These are phyloP conservation scores for Nemotelus nigrinus DNA, from an alignment of 2,888 invertebrate species.

Conservation along the genomic window DNA sequence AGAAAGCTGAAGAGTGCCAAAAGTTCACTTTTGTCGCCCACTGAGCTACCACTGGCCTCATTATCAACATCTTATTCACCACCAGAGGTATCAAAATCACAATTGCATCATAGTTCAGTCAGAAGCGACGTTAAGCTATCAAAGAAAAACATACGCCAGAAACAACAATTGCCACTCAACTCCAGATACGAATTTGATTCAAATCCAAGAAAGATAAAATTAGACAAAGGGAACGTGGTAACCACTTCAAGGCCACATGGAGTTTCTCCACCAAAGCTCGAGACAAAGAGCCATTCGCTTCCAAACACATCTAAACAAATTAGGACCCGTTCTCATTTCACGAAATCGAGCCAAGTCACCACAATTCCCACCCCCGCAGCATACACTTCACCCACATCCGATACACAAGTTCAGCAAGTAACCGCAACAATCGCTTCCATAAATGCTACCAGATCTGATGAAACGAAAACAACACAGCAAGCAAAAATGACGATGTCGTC, in stretches of 20 bases:
- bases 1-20: slow-evolving; percentile 42
- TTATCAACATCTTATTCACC: not conserved
- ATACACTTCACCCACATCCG: slow-evolving; percentile 50
- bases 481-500: slow-evolving; percentile 38
- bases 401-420: slow-evolving; percentile 58
- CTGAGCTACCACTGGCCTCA: not conserved
- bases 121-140: slow-evolving; percentile 1
- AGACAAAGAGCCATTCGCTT: slow-evolving; percentile 4
- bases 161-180: slow-evolving; percentile 2
- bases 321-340: slow-evolving; percentile 1
- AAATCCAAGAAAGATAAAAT: not conserved
- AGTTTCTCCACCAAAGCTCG: not conserved
- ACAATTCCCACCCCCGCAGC: not conserved
- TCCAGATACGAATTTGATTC: too few relatives aligned
- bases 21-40: slow-evolving; percentile 35
- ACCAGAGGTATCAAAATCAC: slow-evolving; percentile 9
- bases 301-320: not conserved
- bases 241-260: not conserved
- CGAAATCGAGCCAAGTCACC: slow-evolving; percentile 1
- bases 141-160: slow-evolving; percentile 23
- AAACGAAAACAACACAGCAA: slow-evolving; percentile 27
- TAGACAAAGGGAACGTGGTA: not conserved
- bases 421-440: slow-evolving; percentile 32
- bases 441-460: slow-evolving; percentile 17
- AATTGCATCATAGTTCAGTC: not conserved